Conservation (phyloP, 2,113 vertebrate genomes). For the Python bivittatus region DNA sequence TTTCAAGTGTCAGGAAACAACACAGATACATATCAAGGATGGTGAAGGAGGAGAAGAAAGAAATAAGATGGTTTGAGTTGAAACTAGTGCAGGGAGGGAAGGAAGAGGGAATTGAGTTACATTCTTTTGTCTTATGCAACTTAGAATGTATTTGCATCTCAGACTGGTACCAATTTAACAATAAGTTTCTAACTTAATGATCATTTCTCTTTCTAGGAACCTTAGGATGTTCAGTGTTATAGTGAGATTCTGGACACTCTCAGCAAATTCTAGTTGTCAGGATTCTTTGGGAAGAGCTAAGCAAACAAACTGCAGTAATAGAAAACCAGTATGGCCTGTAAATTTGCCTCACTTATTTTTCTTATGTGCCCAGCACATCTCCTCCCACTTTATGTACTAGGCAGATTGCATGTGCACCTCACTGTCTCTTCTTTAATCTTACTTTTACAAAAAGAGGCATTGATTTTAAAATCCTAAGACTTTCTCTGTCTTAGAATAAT, state of each 20-base stretch:
- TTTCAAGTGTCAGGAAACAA: conserved; percentile 25
- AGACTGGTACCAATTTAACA: not conserved
- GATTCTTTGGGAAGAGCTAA: not conserved
- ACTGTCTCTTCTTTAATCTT: not conserved
- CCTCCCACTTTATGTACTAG: not conserved
- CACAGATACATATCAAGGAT: conserved; percentile 28
- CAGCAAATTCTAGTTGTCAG: not conserved
- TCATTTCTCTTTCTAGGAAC: not conserved
- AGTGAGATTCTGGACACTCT: not conserved
- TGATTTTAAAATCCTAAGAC: not conserved
- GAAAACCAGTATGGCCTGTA: not conserved
- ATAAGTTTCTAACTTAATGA: not conserved
- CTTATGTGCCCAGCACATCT: not conserved
- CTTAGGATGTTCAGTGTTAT: not conserved
- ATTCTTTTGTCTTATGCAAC: conserved; percentile 13
- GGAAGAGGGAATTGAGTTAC: not conserved
- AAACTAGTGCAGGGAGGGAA: not conserved
- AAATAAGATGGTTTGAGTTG: conserved; percentile 40
- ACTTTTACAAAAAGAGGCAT: not conserved
- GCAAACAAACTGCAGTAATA: not conserved
- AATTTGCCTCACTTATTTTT: not conserved
- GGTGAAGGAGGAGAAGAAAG: conserved; percentile 12
- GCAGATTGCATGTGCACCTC: not conserved
- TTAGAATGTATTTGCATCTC: not conserved
- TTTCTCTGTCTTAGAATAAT: not conserved